Percentiles rank a stretch among this genome's conserved stretches.
Evolutionary conservation across 1,140 invertebrate genomes (phyloP).

Genomic region (Nilaparvata lugens): DNA sequence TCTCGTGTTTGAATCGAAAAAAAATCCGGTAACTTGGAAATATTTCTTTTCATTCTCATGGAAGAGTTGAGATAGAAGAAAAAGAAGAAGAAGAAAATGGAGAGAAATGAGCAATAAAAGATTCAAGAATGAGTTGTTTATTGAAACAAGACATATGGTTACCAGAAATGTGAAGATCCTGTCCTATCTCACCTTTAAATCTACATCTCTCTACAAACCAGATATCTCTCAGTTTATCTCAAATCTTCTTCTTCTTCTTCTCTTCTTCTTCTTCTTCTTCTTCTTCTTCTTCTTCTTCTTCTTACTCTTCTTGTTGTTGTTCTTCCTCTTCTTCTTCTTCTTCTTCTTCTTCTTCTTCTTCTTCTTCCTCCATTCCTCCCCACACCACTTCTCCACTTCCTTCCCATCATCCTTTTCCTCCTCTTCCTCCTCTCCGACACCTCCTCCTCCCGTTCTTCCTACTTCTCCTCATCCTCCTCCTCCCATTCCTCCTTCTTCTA

Average conservation of each 20-base stretch:
- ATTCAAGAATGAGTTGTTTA: too few relatives aligned
- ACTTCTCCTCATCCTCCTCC: not conserved
- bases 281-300: not conserved
- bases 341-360: not conserved
- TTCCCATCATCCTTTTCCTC: not conserved
- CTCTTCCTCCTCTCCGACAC: not conserved
- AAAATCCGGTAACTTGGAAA: too few relatives aligned
- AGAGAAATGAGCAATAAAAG: not conserved
- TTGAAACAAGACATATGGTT: too few relatives aligned
- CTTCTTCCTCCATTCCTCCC: not conserved
- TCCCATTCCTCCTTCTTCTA: not conserved
- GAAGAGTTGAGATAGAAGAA: too few relatives aligned
- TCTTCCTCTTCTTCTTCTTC: not conserved
- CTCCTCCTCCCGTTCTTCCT: not conserved
- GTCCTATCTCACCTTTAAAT: not conserved
- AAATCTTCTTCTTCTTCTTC: not conserved
- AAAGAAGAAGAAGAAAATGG: not conserved
- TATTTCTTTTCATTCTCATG: too few relatives aligned
- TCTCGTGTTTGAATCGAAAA: too few relatives aligned
- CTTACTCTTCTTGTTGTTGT: not conserved
- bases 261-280: not conserved
- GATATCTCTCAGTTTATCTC: not conserved
- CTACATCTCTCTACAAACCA: not conserved
- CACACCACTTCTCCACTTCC: not conserved
- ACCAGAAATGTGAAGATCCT: too few relatives aligned